Percentiles rank a stretch among this genome's conserved stretches.
Evolutionary conservation across 2,797 vertebrate genomes (phyloP).

Genomic region (Anolis apletophallus): DNA sequence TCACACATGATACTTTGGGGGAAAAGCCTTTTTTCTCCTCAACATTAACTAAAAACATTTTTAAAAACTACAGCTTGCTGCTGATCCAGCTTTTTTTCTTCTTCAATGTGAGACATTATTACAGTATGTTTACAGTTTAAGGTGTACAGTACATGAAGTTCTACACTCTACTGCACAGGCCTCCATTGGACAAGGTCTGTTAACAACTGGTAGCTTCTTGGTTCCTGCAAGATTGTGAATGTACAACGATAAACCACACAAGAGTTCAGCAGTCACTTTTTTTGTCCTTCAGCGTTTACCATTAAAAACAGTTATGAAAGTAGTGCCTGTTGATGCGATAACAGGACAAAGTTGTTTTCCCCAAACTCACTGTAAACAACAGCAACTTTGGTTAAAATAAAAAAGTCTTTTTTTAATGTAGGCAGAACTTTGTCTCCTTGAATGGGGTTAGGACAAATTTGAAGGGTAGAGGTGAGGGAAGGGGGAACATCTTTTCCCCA

Average conservation of each 20-base stretch:
- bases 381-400: constrained; percentile 99
- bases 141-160: constrained; percentile 97
- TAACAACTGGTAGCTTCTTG: constrained; percentile 87
- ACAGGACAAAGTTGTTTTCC: constrained; percentile 87
- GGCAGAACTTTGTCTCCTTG: constrained; percentile 91
- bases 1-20: constrained; percentile 99
- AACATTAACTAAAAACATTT: constrained; percentile 98
- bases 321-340: constrained; percentile 84
- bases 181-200: constrained; percentile 90
- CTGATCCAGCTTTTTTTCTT: constrained; percentile 87
- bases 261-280: constrained; percentile 87
- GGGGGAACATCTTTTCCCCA: constrained; percentile 80
- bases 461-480: constrained; percentile 72
- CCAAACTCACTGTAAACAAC: constrained; percentile 99
- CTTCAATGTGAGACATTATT: constrained; percentile 95
- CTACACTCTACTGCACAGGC: constrained; percentile 99
- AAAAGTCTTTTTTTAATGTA: constrained; percentile 87
- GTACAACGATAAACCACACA: constrained; percentile 92
- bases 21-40: constrained; percentile 96
- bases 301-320: constrained; percentile 86
- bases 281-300: constrained; percentile 87
- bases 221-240: constrained; percentile 90
- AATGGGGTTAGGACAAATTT: constrained; percentile 80
- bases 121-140: constrained; percentile 96
- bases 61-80: constrained; percentile 96